These are phyloP conservation scores for Poeciliopsis paucimaculata DNA, from an alignment of 2,797 vertebrate species.

Conservation along the genomic window DNA sequence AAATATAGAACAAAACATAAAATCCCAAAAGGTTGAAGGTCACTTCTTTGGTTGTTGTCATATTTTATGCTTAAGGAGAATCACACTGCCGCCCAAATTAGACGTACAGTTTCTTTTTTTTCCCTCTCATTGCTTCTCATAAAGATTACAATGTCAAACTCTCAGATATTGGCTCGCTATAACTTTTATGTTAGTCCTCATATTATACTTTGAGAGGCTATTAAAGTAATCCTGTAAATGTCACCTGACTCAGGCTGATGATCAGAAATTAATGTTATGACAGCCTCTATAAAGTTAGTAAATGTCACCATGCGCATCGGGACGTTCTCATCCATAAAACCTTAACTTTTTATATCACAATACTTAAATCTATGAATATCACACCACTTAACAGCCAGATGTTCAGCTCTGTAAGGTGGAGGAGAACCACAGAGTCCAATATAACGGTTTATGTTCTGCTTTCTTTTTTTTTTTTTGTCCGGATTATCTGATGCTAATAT, in stretches of 20 bases:
- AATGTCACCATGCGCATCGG: constrained; percentile 68
- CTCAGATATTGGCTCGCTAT: constrained; percentile 59
- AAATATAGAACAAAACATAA: neutral
- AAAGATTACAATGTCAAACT: constrained; percentile 62
- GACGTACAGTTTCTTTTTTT: constrained; percentile 9
- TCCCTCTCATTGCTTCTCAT: constrained; percentile 41
- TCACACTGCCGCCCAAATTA: neutral
- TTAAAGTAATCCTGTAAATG: constrained; percentile 69
- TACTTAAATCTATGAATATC: constrained; percentile 44
- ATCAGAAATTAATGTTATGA: constrained; percentile 70
- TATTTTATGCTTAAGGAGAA: constrained; percentile 8
- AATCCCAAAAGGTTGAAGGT: neutral
- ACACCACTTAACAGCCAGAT: constrained; percentile 59
- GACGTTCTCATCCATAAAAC: constrained; percentile 46
- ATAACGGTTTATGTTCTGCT: constrained; percentile 12
- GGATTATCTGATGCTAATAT: neutral
- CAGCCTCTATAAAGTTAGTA: constrained; percentile 68
- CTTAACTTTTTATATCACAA: constrained; percentile 42
- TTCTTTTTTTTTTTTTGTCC: neutral
- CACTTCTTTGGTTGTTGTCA: constrained; percentile 14
- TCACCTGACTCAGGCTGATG: constrained; percentile 65
- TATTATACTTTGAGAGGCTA: constrained; percentile 68
- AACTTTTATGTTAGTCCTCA: constrained; percentile 63
- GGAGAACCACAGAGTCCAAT: constrained; percentile 13
- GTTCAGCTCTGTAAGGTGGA: constrained; percentile 31